Base-by-base conservation (phyloP, 2,113 vertebrate species). In the Perca schrenkii region DNA sequence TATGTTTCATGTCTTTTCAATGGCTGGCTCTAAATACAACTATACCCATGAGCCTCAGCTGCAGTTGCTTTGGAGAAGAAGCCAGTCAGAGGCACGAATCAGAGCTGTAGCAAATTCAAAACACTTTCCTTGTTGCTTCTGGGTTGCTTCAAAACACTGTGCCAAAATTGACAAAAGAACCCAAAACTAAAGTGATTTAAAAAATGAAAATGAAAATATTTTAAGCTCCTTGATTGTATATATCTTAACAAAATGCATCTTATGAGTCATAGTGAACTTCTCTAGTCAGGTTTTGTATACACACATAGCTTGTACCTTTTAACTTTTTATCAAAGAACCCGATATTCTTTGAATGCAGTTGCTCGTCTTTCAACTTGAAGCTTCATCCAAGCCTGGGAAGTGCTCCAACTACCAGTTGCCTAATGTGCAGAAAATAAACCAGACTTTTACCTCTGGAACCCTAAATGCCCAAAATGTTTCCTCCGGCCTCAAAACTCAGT, bases 261-360 rank as follows among this genome's bases (percentile, higher is more conserved):
- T 12, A 22, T 2, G 4, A 57, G 22, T 65, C 22, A 47, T 16
- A 12, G 36, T 71, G 43, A 46, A 47, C 36, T 17, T 70, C 22
- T 54, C 4, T 11, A 40, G 28, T 19, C 8, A 10, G 0, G 15
- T 8, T 58, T 66, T 16, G 40, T 54, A 60, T n/a, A 52, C 63
- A 74, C 14, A 53, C 10, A 43, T 43, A 4, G 4, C 47, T 53
- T 14, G 1, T 53, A 25, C 12, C 19, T 61, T 6, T 67, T 4
- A 43, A 66, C 61, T 56, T 77, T 25, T 43, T 40, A 77, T 40
- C 49, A 71, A 62, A 85, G 56, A 72, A 67, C 13, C n/a, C 4
- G 31, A 75, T 61, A 12, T 74, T 67, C 21, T 72, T 47, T 22
- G 13, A 57, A 62, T 53, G 58, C 34, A 47, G 17, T 50, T 50